phyloP scores from a whole-genome alignment of 2,888 invertebrate species.

The Timema cristinae region DNA sequence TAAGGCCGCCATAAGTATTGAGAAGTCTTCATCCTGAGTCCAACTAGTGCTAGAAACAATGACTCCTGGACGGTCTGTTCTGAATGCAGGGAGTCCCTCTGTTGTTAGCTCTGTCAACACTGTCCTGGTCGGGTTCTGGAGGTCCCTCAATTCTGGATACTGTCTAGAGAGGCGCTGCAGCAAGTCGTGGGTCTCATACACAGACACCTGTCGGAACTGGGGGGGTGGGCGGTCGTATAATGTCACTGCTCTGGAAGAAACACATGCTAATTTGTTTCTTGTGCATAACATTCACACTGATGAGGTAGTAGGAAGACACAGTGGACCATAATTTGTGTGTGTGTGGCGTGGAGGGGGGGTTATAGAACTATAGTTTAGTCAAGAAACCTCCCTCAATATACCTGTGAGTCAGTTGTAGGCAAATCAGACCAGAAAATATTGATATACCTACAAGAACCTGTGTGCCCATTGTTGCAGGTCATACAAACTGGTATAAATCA shows the following conservation, averaged over 20 bases:
- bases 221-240: slow-evolving; percentile 88
- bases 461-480: no score
- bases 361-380: no score
- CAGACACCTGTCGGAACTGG: slow-evolving; percentile 66
- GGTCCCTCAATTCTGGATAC: slow-evolving; percentile 55
- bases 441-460: no score
- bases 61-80: slow-evolving; percentile 69
- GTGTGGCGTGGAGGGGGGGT: no score
- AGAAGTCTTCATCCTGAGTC: slow-evolving; percentile 97
- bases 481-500: no score
- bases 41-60: slow-evolving; percentile 96
- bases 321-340: no score
- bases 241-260: slow-evolving; percentile 65
- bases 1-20: slow-evolving; percentile 72
- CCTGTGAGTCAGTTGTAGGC: no score
- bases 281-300: no score
- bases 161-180: slow-evolving; percentile 60
- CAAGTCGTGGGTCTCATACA: slow-evolving; percentile 69
- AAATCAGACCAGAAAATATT: no score
- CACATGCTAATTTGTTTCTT: no score
- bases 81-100: slow-evolving; percentile 49
- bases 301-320: no score
- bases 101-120: slow-evolving; percentile 58
- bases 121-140: slow-evolving; percentile 45
- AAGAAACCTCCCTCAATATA: no score